Conservation (phyloP, 2,113 vertebrate species). For the Bufo bufo region DNA sequence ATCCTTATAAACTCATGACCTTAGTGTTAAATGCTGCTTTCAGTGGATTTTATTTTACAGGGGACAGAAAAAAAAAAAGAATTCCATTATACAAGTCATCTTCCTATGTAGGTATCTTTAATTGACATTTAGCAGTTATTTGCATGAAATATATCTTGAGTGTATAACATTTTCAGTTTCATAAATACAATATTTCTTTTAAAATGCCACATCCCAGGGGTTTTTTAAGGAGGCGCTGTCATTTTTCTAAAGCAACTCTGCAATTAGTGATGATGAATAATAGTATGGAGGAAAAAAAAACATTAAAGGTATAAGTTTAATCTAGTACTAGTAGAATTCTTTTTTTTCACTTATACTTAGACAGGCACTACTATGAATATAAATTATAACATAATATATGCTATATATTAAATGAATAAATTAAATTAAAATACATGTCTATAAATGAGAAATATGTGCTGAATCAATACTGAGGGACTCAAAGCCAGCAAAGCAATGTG, state of each 20-base stretch:
- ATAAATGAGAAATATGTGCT: background rate
- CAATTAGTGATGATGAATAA: conserved; percentile 25
- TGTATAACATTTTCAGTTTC: conserved; percentile 25
- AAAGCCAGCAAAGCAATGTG: too few species aligned
- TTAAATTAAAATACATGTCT: background rate
- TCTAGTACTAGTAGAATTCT: background rate
- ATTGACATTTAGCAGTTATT: conserved; percentile 33
- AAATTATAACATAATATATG: background rate
- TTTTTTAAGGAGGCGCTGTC: background rate
- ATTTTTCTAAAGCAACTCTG: background rate
- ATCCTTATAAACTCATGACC: conserved; percentile 53
- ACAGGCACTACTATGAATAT: background rate
- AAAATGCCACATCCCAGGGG: conserved; percentile 9
- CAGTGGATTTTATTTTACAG: conserved; percentile 45
- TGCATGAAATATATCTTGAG: conserved; percentile 6
- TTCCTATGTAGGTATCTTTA: background rate
- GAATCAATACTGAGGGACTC: background rate
- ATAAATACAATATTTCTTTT: conserved; percentile 8
- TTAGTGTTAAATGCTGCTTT: conserved; percentile 54
- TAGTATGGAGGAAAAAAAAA: conserved; percentile 2
- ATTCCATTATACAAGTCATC: conserved; percentile 26
- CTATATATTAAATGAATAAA: background rate
- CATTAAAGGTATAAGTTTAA: background rate
- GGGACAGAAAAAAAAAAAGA: conserved; percentile 12
- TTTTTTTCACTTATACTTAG: background rate